Conservation (phyloP, 2,888 invertebrate genomes). For the Gordius sp. region DNA sequence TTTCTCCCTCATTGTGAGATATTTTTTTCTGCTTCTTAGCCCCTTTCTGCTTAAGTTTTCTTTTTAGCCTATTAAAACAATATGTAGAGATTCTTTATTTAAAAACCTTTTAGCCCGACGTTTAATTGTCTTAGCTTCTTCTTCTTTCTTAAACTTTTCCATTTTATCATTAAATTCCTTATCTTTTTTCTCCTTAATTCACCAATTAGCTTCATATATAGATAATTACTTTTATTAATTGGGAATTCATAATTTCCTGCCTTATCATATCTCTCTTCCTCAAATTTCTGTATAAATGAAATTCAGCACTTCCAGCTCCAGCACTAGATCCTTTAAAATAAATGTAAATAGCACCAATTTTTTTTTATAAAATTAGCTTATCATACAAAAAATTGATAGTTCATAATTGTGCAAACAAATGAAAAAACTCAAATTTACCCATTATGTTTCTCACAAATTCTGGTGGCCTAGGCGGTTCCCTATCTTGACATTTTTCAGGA, state of each 20-base stretch:
- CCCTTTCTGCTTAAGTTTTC: no score
- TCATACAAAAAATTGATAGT: constrained; percentile 3
- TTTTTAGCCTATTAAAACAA: background rate
- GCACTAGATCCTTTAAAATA: constrained; percentile 49
- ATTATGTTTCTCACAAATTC: constrained; percentile 89
- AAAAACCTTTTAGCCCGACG: constrained; percentile 52
- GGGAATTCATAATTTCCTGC: constrained; percentile 64
- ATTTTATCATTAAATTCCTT: constrained; percentile 51
- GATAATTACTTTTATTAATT: constrained; percentile 44
- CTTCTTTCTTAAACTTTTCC: constrained; percentile 42
- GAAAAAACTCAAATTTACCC: constrained; percentile 33
- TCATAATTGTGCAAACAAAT: constrained; percentile 14
- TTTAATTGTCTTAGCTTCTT: constrained; percentile 59
- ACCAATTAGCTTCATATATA: constrained; percentile 8
- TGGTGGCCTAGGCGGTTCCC: constrained; percentile 47
- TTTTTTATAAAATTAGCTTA: constrained; percentile 13
- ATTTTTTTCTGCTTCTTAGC: no score
- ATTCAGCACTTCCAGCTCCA: constrained; percentile 89
- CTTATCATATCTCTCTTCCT: constrained; percentile 73
- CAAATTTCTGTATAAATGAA: constrained; percentile 81
- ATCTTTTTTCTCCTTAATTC: constrained; percentile 47
- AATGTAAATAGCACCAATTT: background rate
- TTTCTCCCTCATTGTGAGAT: no score
- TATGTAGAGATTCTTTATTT: constrained; percentile 16
- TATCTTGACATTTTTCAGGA: constrained; percentile 51